These are phyloP conservation scores for Corvus cornix DNA, from an alignment of 2,113 vertebrate species.

Conservation along the genomic window DNA sequence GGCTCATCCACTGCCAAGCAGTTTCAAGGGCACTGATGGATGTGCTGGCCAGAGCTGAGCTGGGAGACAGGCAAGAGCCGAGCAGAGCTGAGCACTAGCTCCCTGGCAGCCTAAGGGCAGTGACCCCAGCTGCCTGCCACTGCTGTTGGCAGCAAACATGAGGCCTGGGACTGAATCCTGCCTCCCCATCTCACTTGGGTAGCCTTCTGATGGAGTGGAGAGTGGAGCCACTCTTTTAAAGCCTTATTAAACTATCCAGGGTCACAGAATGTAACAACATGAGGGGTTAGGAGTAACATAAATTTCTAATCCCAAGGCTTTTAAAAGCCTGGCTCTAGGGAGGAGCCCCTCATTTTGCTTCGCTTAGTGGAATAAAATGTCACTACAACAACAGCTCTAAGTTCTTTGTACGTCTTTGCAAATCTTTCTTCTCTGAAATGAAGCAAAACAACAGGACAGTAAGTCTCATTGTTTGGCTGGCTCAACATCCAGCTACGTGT, in stretches of 20 bases:
- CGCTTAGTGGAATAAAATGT: rapidly evolving
- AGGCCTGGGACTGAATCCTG: not conserved
- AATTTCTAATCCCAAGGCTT: not conserved
- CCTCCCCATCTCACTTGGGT: not conserved
- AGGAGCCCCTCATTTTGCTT: not conserved
- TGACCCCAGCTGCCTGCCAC: not conserved
- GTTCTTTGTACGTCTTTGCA: not conserved
- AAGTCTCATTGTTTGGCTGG: not conserved
- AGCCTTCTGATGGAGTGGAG: not conserved
- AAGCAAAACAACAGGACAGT: not conserved
- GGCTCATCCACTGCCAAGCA: not conserved
- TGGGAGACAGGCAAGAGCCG: not conserved
- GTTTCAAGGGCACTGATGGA: rapidly evolving
- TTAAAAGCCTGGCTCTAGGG: not conserved
- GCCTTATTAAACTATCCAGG: not conserved
- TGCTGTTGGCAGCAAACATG: not conserved
- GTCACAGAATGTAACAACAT: not conserved
- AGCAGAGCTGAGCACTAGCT: not conserved
- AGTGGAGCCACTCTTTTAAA: not conserved
- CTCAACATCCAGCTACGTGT: not conserved
- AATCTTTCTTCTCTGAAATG: not conserved
- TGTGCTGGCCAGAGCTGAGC: not conserved
- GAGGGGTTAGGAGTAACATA: not conserved
- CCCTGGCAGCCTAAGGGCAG: not conserved
- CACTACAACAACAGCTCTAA: not conserved